phyloP scores from a whole-genome alignment of 2,888 invertebrate species.

The Caenorhabditis sinica region DNA sequence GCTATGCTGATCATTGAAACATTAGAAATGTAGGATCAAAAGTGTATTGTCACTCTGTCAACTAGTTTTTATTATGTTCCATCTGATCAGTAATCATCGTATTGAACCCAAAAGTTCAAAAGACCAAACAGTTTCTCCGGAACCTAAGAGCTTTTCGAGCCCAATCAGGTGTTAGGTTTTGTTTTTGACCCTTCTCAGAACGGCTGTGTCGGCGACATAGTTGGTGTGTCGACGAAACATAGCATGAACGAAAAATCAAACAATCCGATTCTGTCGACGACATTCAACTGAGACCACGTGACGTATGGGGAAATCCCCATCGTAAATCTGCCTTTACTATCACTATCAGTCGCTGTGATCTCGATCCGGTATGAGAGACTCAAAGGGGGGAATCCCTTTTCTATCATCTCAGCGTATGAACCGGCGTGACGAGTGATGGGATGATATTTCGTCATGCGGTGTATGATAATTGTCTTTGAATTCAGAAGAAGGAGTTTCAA shows the following conservation, averaged over 20 bases:
- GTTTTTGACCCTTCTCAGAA: constrained; percentile 34
- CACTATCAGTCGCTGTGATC: constrained; percentile 39
- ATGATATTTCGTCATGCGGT: constrained; percentile 38
- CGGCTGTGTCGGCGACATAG: constrained; percentile 35
- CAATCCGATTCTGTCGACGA: constrained; percentile 36
- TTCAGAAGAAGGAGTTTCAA: neutral
- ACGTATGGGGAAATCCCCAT: constrained; percentile 61
- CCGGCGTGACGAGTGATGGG: constrained; percentile 23
- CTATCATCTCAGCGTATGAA: neutral
- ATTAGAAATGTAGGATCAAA: constrained; percentile 7
- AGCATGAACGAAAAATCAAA: constrained; percentile 55
- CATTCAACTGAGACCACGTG: constrained; percentile 52
- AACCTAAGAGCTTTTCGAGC: constrained; percentile 1
- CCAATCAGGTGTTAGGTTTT: constrained; percentile 21
- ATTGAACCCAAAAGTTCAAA: constrained; percentile 1
- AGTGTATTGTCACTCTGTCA: constrained; percentile 11
- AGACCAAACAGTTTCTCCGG: constrained; percentile 5
- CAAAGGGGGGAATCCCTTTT: constrained; percentile 30
- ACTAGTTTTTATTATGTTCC: constrained; percentile 29
- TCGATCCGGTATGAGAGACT: constrained; percentile 45
- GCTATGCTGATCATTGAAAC: constrained; percentile 15
- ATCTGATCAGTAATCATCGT: neutral
- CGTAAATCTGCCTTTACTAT: constrained; percentile 45
- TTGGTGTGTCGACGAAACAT: constrained; percentile 42
- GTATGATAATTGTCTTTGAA: neutral